phyloP scores from a whole-genome alignment of 2,113 vertebrate species.

The Eurypyga helias region DNA sequence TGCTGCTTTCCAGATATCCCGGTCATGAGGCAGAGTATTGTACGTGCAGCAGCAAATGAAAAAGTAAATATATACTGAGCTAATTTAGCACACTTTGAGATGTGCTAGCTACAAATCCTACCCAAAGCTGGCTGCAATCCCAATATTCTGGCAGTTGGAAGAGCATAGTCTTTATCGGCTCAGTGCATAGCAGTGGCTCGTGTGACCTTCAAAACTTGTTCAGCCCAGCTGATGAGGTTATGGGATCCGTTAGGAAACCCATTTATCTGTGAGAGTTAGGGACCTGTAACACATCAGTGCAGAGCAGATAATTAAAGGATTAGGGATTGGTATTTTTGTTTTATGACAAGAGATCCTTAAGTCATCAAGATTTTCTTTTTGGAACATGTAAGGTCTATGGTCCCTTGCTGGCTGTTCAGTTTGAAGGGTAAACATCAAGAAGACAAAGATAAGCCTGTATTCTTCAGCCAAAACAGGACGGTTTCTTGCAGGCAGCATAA shows the following conservation, averaged over 20 bases:
- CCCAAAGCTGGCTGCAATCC: not conserved
- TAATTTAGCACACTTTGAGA: not conserved
- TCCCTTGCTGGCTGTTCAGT: not conserved
- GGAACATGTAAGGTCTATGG: not conserved
- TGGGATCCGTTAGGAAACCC: not conserved
- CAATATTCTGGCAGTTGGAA: not conserved
- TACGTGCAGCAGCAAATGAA: not conserved
- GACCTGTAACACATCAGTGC: not conserved
- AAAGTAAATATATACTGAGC: not conserved
- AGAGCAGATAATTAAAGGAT: not conserved
- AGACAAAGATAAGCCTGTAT: not conserved
- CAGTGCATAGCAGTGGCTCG: rapidly evolving
- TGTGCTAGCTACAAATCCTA: not conserved
- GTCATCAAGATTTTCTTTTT: not conserved
- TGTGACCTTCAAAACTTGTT: not conserved
- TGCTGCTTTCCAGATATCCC: not conserved
- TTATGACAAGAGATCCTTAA: not conserved
- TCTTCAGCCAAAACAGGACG: not conserved
- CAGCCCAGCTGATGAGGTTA: not conserved
- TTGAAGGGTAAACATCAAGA: not conserved
- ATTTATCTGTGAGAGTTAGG: not conserved
- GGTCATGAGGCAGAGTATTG: not conserved
- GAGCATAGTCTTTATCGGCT: not conserved
- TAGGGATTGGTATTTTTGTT: not conserved
- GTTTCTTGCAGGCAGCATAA: not conserved